These are phyloP conservation scores for Psilanteris sp. DNA, from an alignment of 1,140 invertebrate genomes.

Conservation along the genomic window DNA sequence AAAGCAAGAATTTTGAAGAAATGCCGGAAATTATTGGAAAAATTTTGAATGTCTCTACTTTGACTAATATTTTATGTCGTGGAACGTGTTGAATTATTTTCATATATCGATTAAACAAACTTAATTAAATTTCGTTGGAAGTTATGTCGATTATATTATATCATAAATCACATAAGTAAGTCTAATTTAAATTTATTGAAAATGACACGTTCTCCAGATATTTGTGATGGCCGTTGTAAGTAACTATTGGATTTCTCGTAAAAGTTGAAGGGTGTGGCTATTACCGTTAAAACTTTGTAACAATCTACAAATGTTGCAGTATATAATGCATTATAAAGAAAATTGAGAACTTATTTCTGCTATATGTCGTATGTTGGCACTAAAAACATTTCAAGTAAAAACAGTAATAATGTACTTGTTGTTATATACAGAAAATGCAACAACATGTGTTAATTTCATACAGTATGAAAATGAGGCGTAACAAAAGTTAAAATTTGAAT, in stretches of 20 bases:
- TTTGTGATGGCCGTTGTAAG: slow-evolving; percentile 32
- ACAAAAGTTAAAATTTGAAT: too few species aligned
- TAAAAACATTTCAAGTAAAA: not conserved
- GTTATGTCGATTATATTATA: slow-evolving; percentile 30
- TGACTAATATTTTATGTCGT: too few species aligned
- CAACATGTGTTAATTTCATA: too few species aligned
- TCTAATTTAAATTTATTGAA: slow-evolving; percentile 37
- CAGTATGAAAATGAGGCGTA: too few species aligned
- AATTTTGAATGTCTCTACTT: too few species aligned
- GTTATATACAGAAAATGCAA: too few species aligned
- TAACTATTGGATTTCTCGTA: slow-evolving; percentile 43
- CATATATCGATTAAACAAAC: slow-evolving; percentile 14
- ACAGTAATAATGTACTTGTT: too few species aligned
- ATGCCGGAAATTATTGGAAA: too few species aligned
- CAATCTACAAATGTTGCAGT: slow-evolving; percentile 26
- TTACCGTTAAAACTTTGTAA: slow-evolving; percentile 42
- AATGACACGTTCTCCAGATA: slow-evolving; percentile 29
- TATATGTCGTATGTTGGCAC: not conserved
- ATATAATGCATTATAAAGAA: slow-evolving; percentile 22
- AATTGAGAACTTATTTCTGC: slow-evolving; percentile 20
- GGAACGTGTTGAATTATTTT: too few species aligned
- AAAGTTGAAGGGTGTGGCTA: slow-evolving; percentile 41
- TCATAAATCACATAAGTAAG: slow-evolving; percentile 27
- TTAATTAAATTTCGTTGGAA: slow-evolving; percentile 24
- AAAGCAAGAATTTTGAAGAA: too few species aligned